phyloP scores from a whole-genome alignment of 2,888 invertebrate genomes.

The Pachymerium ferrugineum region DNA sequence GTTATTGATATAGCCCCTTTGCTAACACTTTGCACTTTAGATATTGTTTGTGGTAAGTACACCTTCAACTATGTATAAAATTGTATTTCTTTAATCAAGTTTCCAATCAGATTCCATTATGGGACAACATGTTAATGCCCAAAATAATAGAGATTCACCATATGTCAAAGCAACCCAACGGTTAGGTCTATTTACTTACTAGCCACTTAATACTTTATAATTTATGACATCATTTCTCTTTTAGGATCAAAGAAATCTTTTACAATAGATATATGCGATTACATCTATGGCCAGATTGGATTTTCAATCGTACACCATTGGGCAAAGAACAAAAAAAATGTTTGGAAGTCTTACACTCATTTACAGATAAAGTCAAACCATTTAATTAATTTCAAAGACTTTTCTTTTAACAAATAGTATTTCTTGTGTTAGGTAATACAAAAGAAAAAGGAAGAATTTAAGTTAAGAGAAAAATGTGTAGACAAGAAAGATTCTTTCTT shows the following conservation, averaged over 20 bases:
- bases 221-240: background rate
- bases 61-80: background rate
- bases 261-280: conserved; percentile 55
- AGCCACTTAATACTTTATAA: background rate
- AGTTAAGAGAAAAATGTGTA: background rate
- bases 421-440: background rate
- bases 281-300: conserved; percentile 54
- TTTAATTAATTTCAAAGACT: background rate
- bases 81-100: no score
- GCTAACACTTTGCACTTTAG: conserved; percentile 52
- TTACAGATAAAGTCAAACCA: conserved; percentile 52
- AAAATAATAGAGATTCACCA: background rate
- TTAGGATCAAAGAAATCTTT: conserved; percentile 54
- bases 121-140: conserved; percentile 8
- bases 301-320: conserved; percentile 57
- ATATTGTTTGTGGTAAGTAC: conserved; percentile 53
- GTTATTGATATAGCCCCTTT: conserved; percentile 49
- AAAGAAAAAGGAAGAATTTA: no score
- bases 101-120: no score
- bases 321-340: conserved; percentile 57
- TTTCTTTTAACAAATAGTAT: background rate
- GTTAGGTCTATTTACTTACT: no score
- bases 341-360: conserved; percentile 57
- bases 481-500: background rate
- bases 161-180: background rate